Percentiles rank a stretch among this genome's conserved stretches.
Conservation (phyloP, 2,888 invertebrate genomes). For the Erebia ligea region DNA sequence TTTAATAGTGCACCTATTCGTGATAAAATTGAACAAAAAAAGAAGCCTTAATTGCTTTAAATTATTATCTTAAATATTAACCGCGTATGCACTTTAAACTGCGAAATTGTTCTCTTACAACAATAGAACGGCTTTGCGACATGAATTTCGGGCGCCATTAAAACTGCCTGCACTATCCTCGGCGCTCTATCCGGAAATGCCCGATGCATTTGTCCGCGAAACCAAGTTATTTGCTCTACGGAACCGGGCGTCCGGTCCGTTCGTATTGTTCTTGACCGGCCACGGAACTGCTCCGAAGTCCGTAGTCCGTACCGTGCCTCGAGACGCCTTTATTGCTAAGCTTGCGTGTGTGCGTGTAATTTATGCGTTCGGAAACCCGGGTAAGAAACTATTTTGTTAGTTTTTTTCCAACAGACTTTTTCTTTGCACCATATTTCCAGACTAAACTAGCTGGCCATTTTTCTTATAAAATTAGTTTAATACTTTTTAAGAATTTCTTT, state of each 20-base stretch:
- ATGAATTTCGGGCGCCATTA: slow-evolving; percentile 45
- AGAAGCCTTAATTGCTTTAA: not conserved
- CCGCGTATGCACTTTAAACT: slow-evolving; percentile 24
- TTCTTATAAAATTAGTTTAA: not conserved
- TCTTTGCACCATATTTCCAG: slow-evolving; percentile 18
- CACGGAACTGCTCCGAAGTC: slow-evolving; percentile 53
- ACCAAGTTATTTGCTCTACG: slow-evolving; percentile 56
- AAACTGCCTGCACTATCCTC: slow-evolving; percentile 40
- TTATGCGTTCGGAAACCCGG: slow-evolving; percentile 53
- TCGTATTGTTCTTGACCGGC: slow-evolving; percentile 57
- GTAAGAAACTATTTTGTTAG: slow-evolving; percentile 45
- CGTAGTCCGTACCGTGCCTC: slow-evolving; percentile 56
- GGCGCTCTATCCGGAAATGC: slow-evolving; percentile 52
- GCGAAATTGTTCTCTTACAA: slow-evolving; percentile 16
- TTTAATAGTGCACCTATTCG: not conserved
- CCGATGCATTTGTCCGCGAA: slow-evolving; percentile 66
- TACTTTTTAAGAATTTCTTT: not conserved
- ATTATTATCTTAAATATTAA: slow-evolving; percentile 20
- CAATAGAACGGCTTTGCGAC: slow-evolving; percentile 33
- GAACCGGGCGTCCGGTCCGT: slow-evolving; percentile 43
- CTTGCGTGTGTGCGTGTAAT: slow-evolving; percentile 58
- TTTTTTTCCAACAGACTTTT: slow-evolving; percentile 29
- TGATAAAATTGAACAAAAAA: not conserved
- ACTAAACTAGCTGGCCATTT: not conserved
- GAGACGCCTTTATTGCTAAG: slow-evolving; percentile 64